Evolutionary conservation across 1,140 invertebrate genomes (phyloP).

Genomic region (Habropoda laboriosa): DNA sequence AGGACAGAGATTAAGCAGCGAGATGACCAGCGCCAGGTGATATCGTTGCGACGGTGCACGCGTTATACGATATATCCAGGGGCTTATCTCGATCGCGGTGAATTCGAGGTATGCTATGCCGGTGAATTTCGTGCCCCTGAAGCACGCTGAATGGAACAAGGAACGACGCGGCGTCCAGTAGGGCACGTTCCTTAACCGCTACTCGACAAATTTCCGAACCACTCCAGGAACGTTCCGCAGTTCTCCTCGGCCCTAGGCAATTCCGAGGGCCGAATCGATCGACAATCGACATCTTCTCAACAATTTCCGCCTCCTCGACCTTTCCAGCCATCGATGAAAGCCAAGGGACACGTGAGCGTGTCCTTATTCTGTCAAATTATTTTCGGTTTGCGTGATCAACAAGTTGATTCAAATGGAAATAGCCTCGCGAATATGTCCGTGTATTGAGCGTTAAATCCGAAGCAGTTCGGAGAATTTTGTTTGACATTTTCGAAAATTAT

Average conservation of each 20-base stretch:
- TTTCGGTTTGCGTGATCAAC: background rate
- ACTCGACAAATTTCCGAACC: slow-evolving; percentile 55
- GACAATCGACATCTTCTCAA: slow-evolving; percentile 10
- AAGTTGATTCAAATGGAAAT: slow-evolving; percentile 6
- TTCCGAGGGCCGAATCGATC: slow-evolving; percentile 34
- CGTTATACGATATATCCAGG: slow-evolving; percentile 13
- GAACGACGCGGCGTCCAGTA: slow-evolving; percentile 14
- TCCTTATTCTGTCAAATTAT: background rate
- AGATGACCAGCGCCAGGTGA: background rate
- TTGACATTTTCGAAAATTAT: too few species aligned
- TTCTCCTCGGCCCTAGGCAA: background rate
- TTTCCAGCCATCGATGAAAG: background rate
- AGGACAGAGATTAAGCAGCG: background rate
- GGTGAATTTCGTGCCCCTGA: slow-evolving; percentile 56
- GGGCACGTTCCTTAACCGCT: slow-evolving; percentile 59
- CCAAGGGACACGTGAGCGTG: too few species aligned
- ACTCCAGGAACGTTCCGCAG: slow-evolving; percentile 45
- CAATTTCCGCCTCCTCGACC: slow-evolving; percentile 5
- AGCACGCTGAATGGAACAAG: slow-evolving; percentile 56
- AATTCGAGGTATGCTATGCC: slow-evolving; percentile 55
- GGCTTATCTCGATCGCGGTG: slow-evolving; percentile 53
- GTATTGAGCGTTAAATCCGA: too few species aligned
- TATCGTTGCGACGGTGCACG: too few species aligned
- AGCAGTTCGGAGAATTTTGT: too few species aligned
- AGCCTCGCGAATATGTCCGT: background rate